These are phyloP conservation scores for Salticus scenicus DNA, from an alignment of 2,888 invertebrate genomes.

Conservation along the genomic window DNA sequence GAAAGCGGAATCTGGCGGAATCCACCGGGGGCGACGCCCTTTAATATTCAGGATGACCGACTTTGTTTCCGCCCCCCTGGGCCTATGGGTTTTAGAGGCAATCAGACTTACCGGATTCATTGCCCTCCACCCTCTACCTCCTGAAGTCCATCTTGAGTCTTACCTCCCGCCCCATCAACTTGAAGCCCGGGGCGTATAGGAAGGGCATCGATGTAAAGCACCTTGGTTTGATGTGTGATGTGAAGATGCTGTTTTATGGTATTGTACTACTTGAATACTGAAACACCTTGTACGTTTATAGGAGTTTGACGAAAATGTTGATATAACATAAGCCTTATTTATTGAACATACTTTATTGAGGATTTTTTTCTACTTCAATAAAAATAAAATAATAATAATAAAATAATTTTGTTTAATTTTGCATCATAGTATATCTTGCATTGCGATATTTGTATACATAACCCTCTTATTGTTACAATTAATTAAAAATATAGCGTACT, in stretches of 20 bases:
- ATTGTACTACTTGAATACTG: conserved; percentile 47
- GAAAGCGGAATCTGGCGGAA: conserved; percentile 64
- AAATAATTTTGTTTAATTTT: no score
- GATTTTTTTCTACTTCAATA: no score
- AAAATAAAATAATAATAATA: no score
- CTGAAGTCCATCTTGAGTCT: conserved; percentile 9
- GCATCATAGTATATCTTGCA: no score
- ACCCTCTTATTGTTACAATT: no score
- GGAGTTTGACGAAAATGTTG: no score
- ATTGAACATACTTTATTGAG: no score
- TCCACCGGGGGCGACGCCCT: conserved; percentile 52
- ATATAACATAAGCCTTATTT: no score
- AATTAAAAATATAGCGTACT: no score
- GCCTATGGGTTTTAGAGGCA: conserved; percentile 67
- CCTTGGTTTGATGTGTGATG: conserved; percentile 37
- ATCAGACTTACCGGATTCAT: conserved; percentile 67
- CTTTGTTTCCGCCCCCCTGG: conserved; percentile 67
- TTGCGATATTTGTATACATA: no score
- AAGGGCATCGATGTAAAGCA: conserved; percentile 5
- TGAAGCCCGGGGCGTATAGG: background rate
- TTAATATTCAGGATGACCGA: conserved; percentile 69
- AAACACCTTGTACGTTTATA: no score
- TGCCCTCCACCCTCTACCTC: conserved; percentile 33
- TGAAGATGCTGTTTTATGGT: conserved; percentile 35
- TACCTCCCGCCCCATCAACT: conserved; percentile 6